Conservation (phyloP, 2,888 invertebrate genomes). For the Chymomyza amoena region DNA sequence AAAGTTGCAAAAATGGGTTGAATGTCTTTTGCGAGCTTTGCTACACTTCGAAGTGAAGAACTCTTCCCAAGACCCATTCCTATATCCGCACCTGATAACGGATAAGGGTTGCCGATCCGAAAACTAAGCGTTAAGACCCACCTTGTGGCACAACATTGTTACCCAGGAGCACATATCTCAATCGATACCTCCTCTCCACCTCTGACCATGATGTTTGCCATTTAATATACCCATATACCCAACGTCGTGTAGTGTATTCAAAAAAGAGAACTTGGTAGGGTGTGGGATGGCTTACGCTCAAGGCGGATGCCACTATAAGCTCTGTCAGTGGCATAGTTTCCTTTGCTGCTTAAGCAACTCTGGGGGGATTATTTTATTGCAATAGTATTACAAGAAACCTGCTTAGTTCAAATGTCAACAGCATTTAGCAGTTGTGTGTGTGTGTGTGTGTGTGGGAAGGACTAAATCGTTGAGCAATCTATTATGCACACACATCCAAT, state of each 20-base stretch:
- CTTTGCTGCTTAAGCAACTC: constrained; percentile 60
- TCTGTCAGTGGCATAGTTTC: constrained; percentile 70
- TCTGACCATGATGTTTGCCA: no score
- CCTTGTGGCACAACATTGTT: no score
- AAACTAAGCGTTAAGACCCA: no score
- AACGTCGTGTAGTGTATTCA: neutral
- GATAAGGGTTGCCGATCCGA: no score
- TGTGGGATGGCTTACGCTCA: neutral
- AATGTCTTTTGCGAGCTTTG: no score
- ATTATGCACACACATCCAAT: neutral
- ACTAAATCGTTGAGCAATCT: neutral
- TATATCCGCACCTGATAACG: no score
- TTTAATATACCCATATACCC: no score
- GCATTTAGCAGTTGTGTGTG: constrained; percentile 53
- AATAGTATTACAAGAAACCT: constrained; percentile 67
- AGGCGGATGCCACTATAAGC: constrained; percentile 61
- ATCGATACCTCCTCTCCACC: no score
- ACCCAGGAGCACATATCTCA: no score
- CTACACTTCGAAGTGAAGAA: no score
- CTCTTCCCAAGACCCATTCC: no score
- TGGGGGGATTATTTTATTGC: constrained; percentile 70
- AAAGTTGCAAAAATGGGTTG: no score
- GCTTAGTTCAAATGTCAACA: constrained; percentile 71
- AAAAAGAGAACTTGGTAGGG: neutral
- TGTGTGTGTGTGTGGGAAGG: neutral